A percentile compares a stretch with the other conserved stretches of the same genome.
Conservation (phyloP, 2,888 invertebrate genomes). For the Daptonema setosum region DNA sequence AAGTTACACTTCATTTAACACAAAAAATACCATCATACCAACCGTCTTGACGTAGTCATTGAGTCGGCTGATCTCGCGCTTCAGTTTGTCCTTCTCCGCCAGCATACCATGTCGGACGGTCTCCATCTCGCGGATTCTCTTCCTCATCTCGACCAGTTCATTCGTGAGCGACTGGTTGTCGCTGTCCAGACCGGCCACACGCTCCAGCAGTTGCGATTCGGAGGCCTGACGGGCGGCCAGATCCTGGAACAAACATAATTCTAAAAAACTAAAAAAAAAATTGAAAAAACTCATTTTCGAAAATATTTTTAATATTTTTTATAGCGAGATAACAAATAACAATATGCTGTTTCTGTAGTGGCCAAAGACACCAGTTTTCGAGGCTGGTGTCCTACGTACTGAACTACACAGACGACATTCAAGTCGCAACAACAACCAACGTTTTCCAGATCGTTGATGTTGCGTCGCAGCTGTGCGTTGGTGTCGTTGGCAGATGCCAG, state of each 20-base stretch:
- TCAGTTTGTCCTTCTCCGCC: neutral
- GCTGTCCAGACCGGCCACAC: neutral
- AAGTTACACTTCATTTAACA: neutral
- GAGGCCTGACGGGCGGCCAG: neutral
- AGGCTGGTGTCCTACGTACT: no score
- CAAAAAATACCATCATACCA: neutral
- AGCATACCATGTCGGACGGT: neutral
- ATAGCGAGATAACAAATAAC: no score
- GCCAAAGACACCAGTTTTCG: no score
- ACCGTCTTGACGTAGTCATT: neutral
- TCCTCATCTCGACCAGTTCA: neutral
- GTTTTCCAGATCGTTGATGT: neutral
- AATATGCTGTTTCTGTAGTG: no score
- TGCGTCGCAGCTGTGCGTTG: neutral
- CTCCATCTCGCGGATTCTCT: neutral
- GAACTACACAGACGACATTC: no score
- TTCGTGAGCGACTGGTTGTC: neutral
- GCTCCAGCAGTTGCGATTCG: neutral
- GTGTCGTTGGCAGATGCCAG: no score
- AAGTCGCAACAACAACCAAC: no score
- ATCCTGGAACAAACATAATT: neutral
- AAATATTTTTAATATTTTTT: no score
- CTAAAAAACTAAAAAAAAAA: no score
- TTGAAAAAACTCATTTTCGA: neutral
- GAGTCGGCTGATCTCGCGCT: neutral